phyloP scores from a whole-genome alignment of 2,888 invertebrate genomes.

The Noctua pronuba region DNA sequence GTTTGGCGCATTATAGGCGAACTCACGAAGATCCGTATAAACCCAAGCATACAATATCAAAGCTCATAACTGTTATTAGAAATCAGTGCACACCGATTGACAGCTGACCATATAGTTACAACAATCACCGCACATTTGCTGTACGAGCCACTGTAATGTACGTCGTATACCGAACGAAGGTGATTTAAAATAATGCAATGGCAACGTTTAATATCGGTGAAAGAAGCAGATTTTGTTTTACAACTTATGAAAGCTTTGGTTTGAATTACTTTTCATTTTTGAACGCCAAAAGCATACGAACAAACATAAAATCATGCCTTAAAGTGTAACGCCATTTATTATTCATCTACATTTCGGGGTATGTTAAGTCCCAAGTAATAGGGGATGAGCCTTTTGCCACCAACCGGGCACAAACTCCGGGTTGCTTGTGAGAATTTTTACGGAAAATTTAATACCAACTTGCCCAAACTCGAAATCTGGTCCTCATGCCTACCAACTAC shows the following conservation, averaged over 20 bases:
- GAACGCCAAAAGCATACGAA: not conserved
- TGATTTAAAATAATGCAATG: slow-evolving; percentile 51
- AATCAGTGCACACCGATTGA: slow-evolving; percentile 44
- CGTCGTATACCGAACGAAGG: slow-evolving; percentile 34
- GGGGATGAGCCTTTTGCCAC: not conserved
- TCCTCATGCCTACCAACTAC: not conserved
- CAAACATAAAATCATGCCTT: not conserved
- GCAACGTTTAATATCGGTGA: slow-evolving; percentile 24
- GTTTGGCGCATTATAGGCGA: not conserved
- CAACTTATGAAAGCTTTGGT: slow-evolving; percentile 3
- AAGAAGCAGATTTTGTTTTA: slow-evolving; percentile 24
- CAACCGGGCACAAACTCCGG: not conserved
- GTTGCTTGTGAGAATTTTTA: not conserved
- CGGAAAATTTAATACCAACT: not conserved
- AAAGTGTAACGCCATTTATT: not conserved
- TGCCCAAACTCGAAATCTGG: not conserved
- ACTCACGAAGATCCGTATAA: not conserved
- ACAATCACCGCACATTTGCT: slow-evolving; percentile 50
- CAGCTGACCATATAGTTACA: slow-evolving; percentile 41
- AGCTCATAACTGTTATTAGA: slow-evolving; percentile 53
- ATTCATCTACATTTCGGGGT: not conserved
- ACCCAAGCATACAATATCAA: not conserved
- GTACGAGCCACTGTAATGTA: slow-evolving; percentile 33
- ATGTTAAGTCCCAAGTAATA: not conserved
- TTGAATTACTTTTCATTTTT: not conserved